Evolutionary conservation across 1,140 invertebrate genomes (phyloP), one percentile per base, ranked within the genome.

Genomic region (Cydia fagiglandana): DNA sequence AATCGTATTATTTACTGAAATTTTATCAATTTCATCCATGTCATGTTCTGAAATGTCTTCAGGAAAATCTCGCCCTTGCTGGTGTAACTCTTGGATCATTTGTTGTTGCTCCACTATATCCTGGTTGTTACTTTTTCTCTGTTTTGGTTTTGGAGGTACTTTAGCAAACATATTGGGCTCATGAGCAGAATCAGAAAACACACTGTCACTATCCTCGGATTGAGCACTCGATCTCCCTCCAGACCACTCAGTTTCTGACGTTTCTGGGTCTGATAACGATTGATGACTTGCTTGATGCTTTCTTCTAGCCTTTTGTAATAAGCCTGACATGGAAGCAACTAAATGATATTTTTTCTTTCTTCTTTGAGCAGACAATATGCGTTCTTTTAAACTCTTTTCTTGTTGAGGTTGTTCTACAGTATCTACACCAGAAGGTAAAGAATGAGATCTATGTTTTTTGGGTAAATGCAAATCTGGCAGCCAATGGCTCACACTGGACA

Each of bases 401-500:
- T 86, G 89, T 81, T 90, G 88, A 78, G 87, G 81, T 80, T 86
- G 87, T 80, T 94, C 91, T 53, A 94, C 94, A 2, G 94, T 81
- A 82, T 95, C 94, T n/a, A 95, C 95, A 68, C 95, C 95, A 17
- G 95, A 94, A 1, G 97, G 96, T 77, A 98, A 93, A 0, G 97
- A 97, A 83, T 97, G 95, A 34, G 97, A 97, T 81, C 97, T 94
- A 88, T 96, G 95, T 77, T 96, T 94, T 88, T 96, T 97, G 7
- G 95, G 94, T 64, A 97, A 90, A 90, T 97, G 96, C 77, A 97
- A 93, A 86, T 97, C 96, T 0, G 97, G 97, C 41, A 98, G 89
- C 95, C 97, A 96, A 83, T 95, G 95, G 83, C 95, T 96, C 81
- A 97, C 95, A 1, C 96, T 96, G 84, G 94, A 96, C 95, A 97